phyloP scores from a whole-genome alignment of 2,888 invertebrate genomes.

The Muschampia plurimacula region DNA sequence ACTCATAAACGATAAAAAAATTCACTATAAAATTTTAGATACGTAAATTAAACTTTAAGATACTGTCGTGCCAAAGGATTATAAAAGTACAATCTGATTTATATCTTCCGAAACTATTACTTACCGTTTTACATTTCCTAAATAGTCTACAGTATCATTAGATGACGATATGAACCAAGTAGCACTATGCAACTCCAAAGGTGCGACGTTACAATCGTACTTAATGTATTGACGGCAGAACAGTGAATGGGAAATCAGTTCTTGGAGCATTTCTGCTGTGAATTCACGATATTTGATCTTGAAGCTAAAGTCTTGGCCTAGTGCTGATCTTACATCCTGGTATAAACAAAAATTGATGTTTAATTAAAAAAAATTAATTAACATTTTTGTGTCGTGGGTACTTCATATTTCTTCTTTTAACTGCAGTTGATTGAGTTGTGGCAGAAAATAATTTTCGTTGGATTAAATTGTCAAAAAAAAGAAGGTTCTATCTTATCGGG shows the following conservation, averaged over 20 bases:
- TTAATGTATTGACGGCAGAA: conserved; percentile 96
- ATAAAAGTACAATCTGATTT: too few species aligned
- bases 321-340: conserved; percentile 92
- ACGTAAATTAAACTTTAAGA: too few species aligned
- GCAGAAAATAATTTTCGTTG: too few species aligned
- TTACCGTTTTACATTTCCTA: conserved; percentile 93
- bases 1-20: too few species aligned
- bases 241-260: conserved; percentile 94
- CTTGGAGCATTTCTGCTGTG: conserved; percentile 95
- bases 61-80: too few species aligned
- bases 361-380: too few species aligned
- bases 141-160: conserved; percentile 92
- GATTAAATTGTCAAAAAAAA: too few species aligned
- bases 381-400: too few species aligned
- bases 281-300: conserved; percentile 95
- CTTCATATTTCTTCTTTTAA: too few species aligned
- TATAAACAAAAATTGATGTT: not conserved
- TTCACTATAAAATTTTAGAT: too few species aligned
- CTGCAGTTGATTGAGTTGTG: too few species aligned
- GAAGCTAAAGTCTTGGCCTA: conserved; percentile 93
- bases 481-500: too few species aligned
- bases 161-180: conserved; percentile 96
- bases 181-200: conserved; percentile 93
- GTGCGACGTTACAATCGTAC: conserved; percentile 96
- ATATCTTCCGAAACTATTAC: not conserved